These are phyloP conservation scores for Oostethus manadensis DNA, from an alignment of 2,113 vertebrate species.

Conservation along the genomic window DNA sequence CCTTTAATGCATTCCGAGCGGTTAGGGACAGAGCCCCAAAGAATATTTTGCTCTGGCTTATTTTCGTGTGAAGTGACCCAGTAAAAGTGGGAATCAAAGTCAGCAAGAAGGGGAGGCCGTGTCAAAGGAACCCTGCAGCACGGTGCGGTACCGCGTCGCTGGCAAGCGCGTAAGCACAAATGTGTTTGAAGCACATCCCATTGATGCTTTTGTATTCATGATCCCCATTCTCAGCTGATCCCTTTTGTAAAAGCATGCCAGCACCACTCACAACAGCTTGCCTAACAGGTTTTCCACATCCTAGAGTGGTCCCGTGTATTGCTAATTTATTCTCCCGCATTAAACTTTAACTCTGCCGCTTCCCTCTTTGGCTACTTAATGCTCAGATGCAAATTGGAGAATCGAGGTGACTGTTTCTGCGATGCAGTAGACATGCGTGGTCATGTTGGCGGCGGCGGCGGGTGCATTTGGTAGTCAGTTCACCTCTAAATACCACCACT, in stretches of 20 bases:
- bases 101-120: slow-evolving; percentile 13
- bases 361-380: slow-evolving; percentile 24
- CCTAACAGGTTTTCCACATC: slow-evolving; percentile 46
- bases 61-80: slow-evolving; percentile 40
- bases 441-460: background rate
- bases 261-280: slow-evolving; percentile 34
- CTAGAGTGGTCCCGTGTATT: slow-evolving; percentile 34
- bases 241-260: slow-evolving; percentile 45
- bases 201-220: slow-evolving; percentile 57
- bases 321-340: slow-evolving; percentile 41
- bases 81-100: slow-evolving; percentile 40
- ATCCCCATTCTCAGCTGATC: slow-evolving; percentile 46
- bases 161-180: slow-evolving; percentile 24
- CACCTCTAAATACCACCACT: too few relatives aligned
- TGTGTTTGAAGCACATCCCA: slow-evolving; percentile 53
- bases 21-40: slow-evolving; percentile 34
- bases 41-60: slow-evolving; percentile 23
- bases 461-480: too few relatives aligned
- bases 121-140: slow-evolving; percentile 24
- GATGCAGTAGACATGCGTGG: background rate
- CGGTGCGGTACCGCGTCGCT: slow-evolving; percentile 10
- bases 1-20: slow-evolving; percentile 37
- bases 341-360: slow-evolving; percentile 34
- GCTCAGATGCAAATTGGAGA: slow-evolving; percentile 30
- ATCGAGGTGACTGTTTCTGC: slow-evolving; percentile 15